Evolutionary conservation across 1,140 invertebrate genomes (phyloP), one percentile per base, ranked within the genome.

Genomic region (Tetramorium alpestre): DNA sequence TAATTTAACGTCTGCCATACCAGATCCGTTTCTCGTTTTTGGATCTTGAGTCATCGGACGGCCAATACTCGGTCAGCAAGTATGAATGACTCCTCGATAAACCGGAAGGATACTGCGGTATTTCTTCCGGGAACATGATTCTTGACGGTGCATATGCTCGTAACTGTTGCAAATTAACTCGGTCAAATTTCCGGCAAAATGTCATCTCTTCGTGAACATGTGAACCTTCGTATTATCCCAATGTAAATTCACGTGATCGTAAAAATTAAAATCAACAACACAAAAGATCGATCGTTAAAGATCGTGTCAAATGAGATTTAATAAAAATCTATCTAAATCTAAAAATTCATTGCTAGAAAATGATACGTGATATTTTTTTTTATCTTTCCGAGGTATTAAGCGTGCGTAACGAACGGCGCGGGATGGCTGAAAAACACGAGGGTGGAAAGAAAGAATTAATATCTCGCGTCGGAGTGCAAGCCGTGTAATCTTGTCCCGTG

Each of bases 21-120:
- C 38, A 58, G 64, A 81, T 84, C 44, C 69, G 54, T 84, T 84
- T 75, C 69, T 84, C 28, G 80, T 54, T 60, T 73, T 84, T 49
- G 54, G 56, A 22, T 75, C 69, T 84, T 25, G 80, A 73, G 80
- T 75, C 41, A 49, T 44, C 58, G 44, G 28, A 13, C 60, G 60
- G 8, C 3, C 33, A 65, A 65, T 85, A 49, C 10, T 38, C 67
- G 70, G 49, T 51, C 69, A 72, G 41, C 72, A 64, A 65, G 28
- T 41, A 75, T 4, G 47, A 81, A 22, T 60, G 58, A 18, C 49
- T 18, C 8, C 22, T 44, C 41, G 72, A 80, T n/a, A 38, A 64
- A 44, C 89, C 89, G 87, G 90, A 91, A 90, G 90, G 89, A 91
- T 88, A 90, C 86, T 90, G 90, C 67, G 90, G 90, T 90, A 76